These are phyloP conservation scores for Hirundichthys speculiger DNA, from an alignment of 2,113 vertebrate genomes.

Conservation along the genomic window DNA sequence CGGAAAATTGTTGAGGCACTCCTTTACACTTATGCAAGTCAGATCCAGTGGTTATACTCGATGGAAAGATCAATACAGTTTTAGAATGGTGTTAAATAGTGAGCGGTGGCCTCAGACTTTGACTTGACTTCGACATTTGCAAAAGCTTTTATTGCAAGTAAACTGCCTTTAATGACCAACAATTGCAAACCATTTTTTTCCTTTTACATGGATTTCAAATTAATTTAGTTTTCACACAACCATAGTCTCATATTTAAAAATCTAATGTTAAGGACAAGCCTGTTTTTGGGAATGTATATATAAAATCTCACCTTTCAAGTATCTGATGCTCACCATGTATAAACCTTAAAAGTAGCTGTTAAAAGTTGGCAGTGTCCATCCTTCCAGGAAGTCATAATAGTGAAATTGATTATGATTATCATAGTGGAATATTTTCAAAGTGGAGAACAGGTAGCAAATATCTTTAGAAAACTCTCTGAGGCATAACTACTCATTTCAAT, in stretches of 20 bases:
- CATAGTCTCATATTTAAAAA: slow-evolving; percentile 14
- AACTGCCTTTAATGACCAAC: slow-evolving; percentile 28
- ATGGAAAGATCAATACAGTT: slow-evolving; percentile 32
- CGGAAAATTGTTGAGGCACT: slow-evolving; percentile 12
- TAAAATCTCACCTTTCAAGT: slow-evolving; percentile 4
- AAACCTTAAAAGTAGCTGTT: neutral
- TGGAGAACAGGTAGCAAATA: neutral
- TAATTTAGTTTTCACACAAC: neutral
- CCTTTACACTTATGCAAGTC: slow-evolving; percentile 16
- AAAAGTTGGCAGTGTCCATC: slow-evolving; percentile 10
- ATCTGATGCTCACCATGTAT: neutral
- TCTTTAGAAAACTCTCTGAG: neutral
- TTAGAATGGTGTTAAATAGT: slow-evolving; percentile 2
- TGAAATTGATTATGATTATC: neutral
- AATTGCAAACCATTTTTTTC: slow-evolving; percentile 46
- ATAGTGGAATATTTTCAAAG: neutral
- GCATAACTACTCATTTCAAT: neutral
- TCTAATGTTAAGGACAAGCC: slow-evolving; percentile 2
- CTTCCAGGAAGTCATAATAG: neutral
- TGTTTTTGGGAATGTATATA: neutral
- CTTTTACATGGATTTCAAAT: slow-evolving; percentile 14
- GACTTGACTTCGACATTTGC: slow-evolving; percentile 12
- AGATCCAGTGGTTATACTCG: slow-evolving; percentile 68
- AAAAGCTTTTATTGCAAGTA: slow-evolving; percentile 21
- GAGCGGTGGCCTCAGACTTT: neutral